Evolutionary conservation across 2,888 invertebrate species (phyloP), one percentile per base, ranked within the genome.

Genomic region (Anthophora plumipes): DNA sequence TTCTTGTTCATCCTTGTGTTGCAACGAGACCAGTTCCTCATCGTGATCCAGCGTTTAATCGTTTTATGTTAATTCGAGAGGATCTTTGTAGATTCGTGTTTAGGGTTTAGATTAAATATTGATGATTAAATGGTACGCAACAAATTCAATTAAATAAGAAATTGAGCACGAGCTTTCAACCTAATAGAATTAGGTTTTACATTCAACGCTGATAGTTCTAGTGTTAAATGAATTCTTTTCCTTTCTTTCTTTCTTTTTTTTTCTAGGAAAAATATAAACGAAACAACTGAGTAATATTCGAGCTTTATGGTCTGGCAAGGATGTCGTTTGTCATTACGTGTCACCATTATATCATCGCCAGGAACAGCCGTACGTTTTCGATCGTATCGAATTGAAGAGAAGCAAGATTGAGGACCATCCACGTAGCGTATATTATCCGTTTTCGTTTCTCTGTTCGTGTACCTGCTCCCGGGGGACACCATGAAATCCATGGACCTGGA

Each of bases 321-420:
- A 68, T 46, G 52, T 50, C 63, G 64, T 76, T 76, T 76, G 76
- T 69, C 55, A 70, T 63, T 37, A 37, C 22, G 37, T 25, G 64
- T 48, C 64, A 64, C 59, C 64, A 54, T 60, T 61, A 64, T 59
- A 77, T 71, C 71, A 74, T 50, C 61, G 55, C 61, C 48, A 67
- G 43, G 60, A 61, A 50, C 39, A 64, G 11, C 22, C 74, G 68
- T 66, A 68, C 69, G 78, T 63, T 75, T 73, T 46, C 50, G 82
- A 83, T 82, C 83, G 71, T 78, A 82, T 82, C 83, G 83, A 83
- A 82, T 82, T 54, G 83, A 77, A 74, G 52, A 67, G 60, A 43
- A 64, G 57, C 43, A 67, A 72, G 55, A 78, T 69, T 50, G 67
- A 67, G 67, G 68, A 80, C 76, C 52, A 46, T 55, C 71, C 81